phyloP scores from a whole-genome alignment of 2,797 vertebrate genomes.

The Pipistrellus pipistrellus region DNA sequence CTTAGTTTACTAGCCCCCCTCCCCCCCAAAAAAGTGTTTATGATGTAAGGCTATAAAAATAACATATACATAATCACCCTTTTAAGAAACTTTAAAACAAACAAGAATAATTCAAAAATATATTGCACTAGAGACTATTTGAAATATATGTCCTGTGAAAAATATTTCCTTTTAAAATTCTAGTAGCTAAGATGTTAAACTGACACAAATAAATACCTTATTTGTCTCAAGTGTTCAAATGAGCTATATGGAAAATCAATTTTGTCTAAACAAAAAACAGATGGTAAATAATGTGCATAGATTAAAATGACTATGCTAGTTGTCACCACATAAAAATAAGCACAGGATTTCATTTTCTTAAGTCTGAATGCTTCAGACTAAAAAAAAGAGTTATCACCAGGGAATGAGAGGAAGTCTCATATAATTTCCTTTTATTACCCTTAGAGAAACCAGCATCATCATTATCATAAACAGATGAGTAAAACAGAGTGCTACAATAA shows the following conservation, averaged over 20 bases:
- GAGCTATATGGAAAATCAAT: slow-evolving; percentile 86
- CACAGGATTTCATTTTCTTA: slow-evolving; percentile 77
- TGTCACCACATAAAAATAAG: slow-evolving; percentile 82
- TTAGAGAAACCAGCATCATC: slow-evolving; percentile 57
- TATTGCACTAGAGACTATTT: slow-evolving; percentile 66
- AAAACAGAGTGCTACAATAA: slow-evolving; percentile 71
- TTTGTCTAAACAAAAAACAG: slow-evolving; percentile 87
- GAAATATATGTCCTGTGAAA: slow-evolving; percentile 71
- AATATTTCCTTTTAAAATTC: slow-evolving; percentile 81
- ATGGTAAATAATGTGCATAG: slow-evolving; percentile 86
- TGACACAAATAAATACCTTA: slow-evolving; percentile 84
- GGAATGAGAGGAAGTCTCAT: slow-evolving; percentile 67
- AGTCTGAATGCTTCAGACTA: slow-evolving; percentile 39
- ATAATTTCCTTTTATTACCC: slow-evolving; percentile 79
- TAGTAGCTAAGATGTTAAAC: slow-evolving; percentile 79
- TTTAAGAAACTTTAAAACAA: slow-evolving; percentile 77
- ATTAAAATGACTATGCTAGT: slow-evolving; percentile 81
- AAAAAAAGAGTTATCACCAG: slow-evolving; percentile 68
- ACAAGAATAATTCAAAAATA: slow-evolving; percentile 76
- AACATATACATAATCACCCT: background rate
- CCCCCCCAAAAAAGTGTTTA: background rate
- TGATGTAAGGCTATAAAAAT: slow-evolving; percentile 57
- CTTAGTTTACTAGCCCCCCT: background rate
- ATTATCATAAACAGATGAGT: slow-evolving; percentile 68
- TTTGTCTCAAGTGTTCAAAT: slow-evolving; percentile 86